Evolutionary conservation across 2,888 invertebrate genomes (phyloP).

Genomic region (Pollenia labialis): DNA sequence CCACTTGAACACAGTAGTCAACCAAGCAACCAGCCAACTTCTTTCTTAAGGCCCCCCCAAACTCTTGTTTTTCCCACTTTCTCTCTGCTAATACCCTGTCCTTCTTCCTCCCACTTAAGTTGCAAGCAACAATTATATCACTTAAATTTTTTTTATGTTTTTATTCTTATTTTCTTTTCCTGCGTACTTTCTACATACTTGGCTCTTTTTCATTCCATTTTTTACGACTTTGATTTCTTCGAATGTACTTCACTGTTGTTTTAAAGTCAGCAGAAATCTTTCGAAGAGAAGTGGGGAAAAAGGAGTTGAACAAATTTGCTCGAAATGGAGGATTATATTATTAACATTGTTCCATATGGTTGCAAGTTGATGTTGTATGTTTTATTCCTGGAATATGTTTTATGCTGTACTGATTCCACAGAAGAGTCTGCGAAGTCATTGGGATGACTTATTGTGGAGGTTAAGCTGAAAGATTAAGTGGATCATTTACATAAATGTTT

Average conservation of each 20-base stretch:
- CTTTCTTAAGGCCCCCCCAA: conserved; percentile 28
- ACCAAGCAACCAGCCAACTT: not conserved
- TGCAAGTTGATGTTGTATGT: conserved; percentile 39
- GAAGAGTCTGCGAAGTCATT: conserved; percentile 1
- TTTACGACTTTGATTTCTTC: conserved; percentile 23
- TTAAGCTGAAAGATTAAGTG: conserved; percentile 71
- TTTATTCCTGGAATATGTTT: conserved; percentile 20
- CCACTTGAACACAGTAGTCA: conserved; percentile 57
- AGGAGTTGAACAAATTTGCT: conserved; percentile 45
- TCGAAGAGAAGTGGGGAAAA: conserved; percentile 24
- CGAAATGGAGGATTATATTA: conserved; percentile 48
- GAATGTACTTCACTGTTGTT: conserved; percentile 24
- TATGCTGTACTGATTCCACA: not conserved
- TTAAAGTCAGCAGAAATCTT: conserved; percentile 8
- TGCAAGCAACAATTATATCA: conserved; percentile 73
- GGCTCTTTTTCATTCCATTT: conserved; percentile 21
- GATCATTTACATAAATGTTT: conserved; percentile 73
- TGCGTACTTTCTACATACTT: conserved; percentile 44
- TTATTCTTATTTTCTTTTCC: conserved; percentile 57
- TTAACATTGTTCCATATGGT: conserved; percentile 60
- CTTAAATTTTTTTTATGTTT: conserved; percentile 55
- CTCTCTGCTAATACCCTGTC: not conserved
- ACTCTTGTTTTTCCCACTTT: conserved; percentile 13
- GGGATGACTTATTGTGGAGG: conserved; percentile 37
- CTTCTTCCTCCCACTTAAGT: conserved; percentile 23